Evolutionary conservation across 2,797 vertebrate genomes (phyloP), one percentile per base, ranked within the genome.

Genomic region (Coilia nasus): DNA sequence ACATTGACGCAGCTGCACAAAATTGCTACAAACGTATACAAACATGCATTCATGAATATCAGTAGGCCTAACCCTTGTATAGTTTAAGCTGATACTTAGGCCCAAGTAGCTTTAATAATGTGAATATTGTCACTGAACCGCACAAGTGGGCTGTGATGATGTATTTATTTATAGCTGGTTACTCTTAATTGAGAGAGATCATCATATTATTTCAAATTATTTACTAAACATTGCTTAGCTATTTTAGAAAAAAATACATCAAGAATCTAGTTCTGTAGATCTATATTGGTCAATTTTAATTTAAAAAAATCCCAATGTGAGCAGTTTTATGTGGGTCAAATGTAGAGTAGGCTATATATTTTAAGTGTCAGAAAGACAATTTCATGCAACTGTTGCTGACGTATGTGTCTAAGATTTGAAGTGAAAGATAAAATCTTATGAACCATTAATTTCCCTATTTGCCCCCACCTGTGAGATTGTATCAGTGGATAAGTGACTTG

Each of bases 1-100:
- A 92, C 88, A 88, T 82, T 82, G 90, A 90, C 88, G 91, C 87
- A 90, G 92, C 90, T 90, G 50, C 85, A 83, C 82, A 88, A 91
- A 88, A 59, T 84, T 78, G 71, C 17, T 78, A 78, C 71, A 78
- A 71, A 78, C 50, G 50, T 54, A 54, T 10, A 54, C 50, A 54
- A 54, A 54, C 50, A 31, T 67, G 5, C 62, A 67, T 67, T 67
- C 62, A 28, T 28, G 23, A 31, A 54, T 54, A 54, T 54, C 50
- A 54, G 50, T 41, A 54, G 50, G 46, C 46, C 46, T 47, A 47
- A 47, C 3, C 10, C 46, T 54, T 54, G 1, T 9, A 14, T 54
- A 54, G 50, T 54, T 41, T 41, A 41, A 41, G 35, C 2, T 41
- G 35, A 41, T 41, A 41, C 5, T 41, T 41, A 41, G 35, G 35